phyloP scores from a whole-genome alignment of 1,140 invertebrate species.

The Zaprionus capensis region DNA sequence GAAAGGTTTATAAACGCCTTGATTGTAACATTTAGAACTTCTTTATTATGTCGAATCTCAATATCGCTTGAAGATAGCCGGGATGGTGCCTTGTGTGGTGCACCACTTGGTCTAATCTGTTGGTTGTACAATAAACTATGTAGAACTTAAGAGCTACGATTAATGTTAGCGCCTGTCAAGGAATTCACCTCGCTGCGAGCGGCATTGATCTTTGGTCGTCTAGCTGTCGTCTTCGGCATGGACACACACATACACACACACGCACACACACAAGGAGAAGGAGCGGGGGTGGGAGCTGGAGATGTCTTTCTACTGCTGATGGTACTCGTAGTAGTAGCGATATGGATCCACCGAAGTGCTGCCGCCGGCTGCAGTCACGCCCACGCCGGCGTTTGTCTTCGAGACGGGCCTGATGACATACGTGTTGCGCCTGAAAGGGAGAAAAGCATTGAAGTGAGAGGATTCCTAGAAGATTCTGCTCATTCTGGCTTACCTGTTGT shows the following conservation, averaged over 20 bases:
- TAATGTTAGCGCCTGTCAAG: constrained; percentile 52
- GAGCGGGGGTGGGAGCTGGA: not conserved
- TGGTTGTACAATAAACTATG: constrained; percentile 47
- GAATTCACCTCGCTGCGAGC: constrained; percentile 27
- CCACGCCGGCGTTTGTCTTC: constrained; percentile 60
- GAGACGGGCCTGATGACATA: constrained; percentile 86
- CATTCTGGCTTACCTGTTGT: constrained; percentile 85
- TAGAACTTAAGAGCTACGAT: constrained; percentile 55
- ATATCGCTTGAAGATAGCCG: not conserved
- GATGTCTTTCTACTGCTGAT: constrained; percentile 58
- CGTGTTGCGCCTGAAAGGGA: constrained; percentile 86
- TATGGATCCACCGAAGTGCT: constrained; percentile 85
- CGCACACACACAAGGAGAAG: constrained; percentile 18
- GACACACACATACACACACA: constrained; percentile 27
- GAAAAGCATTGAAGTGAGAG: constrained; percentile 53
- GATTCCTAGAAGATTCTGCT: not conserved
- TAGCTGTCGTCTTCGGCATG: constrained; percentile 54
- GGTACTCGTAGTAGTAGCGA: constrained; percentile 85
- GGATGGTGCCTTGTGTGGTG: constrained; percentile 2
- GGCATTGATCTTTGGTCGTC: constrained; percentile 67
- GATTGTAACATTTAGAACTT: constrained; percentile 19
- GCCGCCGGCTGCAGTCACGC: constrained; percentile 66
- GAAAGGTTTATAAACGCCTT: not conserved
- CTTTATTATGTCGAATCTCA: constrained; percentile 19
- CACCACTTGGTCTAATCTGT: constrained; percentile 9